A percentile compares a stretch with the other conserved stretches of the same genome.
These are phyloP conservation scores for Hirudo medicinalis DNA, from an alignment of 1,140 invertebrate genomes.

Conservation along the genomic window DNA sequence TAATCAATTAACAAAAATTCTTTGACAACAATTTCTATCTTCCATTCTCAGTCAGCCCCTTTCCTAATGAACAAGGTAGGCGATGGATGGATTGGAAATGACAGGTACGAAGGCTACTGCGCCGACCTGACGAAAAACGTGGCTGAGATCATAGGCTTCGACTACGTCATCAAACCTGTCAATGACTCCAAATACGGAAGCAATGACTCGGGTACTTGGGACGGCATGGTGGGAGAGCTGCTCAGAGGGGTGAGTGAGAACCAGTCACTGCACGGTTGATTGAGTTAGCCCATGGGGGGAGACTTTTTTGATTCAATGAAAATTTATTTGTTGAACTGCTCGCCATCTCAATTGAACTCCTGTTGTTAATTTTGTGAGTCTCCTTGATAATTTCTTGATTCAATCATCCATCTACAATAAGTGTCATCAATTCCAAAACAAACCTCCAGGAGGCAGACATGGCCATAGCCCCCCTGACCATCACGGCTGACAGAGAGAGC, in stretches of 20 bases:
- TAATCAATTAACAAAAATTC: not conserved
- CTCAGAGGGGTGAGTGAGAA: slow-evolving; percentile 61
- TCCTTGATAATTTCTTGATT: too few species aligned
- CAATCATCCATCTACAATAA: not conserved
- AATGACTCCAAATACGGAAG: slow-evolving; percentile 84
- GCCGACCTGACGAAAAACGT: slow-evolving; percentile 31
- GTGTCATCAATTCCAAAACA: not conserved
- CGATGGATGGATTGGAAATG: slow-evolving; percentile 59
- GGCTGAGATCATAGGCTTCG: slow-evolving; percentile 53
- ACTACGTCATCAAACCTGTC: slow-evolving; percentile 74
- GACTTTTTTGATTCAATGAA: too few species aligned
- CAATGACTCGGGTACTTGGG: slow-evolving; percentile 70
- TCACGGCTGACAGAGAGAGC: slow-evolving; percentile 27
- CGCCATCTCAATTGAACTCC: too few species aligned
- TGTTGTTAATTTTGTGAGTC: too few species aligned
- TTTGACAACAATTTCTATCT: not conserved
- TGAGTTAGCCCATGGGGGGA: too few species aligned
- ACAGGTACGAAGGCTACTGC: slow-evolving; percentile 55
- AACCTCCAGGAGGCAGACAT: slow-evolving; percentile 27
- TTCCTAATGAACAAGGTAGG: slow-evolving; percentile 42
- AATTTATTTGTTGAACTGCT: too few species aligned
- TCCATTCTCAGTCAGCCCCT: not conserved
- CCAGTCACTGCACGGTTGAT: too few species aligned
- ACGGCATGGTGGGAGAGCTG: slow-evolving; percentile 91
- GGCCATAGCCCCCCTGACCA: slow-evolving; percentile 30